Conservation (phyloP, 2,113 vertebrate genomes). For the Prolemur simus region DNA sequence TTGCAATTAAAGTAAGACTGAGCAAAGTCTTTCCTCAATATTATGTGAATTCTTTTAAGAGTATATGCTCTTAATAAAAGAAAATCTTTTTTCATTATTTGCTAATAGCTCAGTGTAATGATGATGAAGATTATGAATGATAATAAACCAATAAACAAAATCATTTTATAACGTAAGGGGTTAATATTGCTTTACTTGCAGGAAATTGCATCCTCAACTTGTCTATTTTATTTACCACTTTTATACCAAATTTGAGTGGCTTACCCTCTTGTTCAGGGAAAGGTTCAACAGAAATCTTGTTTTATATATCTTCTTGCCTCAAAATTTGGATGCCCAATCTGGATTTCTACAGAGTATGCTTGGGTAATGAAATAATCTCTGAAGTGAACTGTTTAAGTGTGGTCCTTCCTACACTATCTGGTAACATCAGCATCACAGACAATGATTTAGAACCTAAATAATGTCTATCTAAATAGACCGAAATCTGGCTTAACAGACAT, state of each 20-base stretch:
- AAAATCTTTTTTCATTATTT: neutral
- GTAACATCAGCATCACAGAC: neutral
- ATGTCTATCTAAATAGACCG: neutral
- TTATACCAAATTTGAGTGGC: neutral
- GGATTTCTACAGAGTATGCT: neutral
- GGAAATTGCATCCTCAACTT: neutral
- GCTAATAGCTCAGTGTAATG: neutral
- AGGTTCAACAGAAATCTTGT: neutral
- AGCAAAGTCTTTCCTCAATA: neutral
- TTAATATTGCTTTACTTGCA: neutral
- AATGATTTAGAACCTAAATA: neutral
- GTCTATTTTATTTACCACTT: neutral
- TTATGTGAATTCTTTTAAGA: neutral
- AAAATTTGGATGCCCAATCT: neutral
- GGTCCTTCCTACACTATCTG: accelerated
- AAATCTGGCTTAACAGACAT: neutral
- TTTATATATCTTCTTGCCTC: neutral
- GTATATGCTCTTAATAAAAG: neutral
- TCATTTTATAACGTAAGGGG: neutral
- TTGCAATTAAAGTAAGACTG: neutral
- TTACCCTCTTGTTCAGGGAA: neutral
- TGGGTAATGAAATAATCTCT: neutral
- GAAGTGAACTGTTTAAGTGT: neutral
- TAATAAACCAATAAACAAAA: neutral
- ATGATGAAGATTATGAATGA: neutral